A percentile compares a stretch with the other conserved stretches of the same genome.
phyloP scores from a whole-genome alignment of 92 coral and sea anemone species.

The Porites lobata region DNA sequence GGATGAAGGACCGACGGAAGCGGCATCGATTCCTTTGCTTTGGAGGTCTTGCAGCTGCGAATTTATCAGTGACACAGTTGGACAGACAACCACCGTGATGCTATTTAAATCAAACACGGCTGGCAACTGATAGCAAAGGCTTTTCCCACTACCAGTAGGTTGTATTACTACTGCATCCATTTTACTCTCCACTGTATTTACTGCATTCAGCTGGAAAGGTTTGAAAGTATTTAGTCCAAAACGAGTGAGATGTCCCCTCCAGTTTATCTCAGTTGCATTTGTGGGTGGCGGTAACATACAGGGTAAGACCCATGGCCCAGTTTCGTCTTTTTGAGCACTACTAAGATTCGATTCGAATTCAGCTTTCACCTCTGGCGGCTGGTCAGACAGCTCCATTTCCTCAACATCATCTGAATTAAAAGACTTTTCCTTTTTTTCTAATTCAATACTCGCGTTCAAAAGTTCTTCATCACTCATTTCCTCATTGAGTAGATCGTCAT shows the following conservation, averaged over 20 bases:
- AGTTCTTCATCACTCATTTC: slow-evolving; percentile 9
- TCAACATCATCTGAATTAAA: background rate
- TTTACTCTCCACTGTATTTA: background rate
- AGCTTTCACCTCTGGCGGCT: too few relatives aligned
- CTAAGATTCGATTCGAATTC: too few relatives aligned
- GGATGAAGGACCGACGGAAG: slow-evolving; percentile 1
- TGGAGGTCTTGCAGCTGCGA: slow-evolving; percentile 21
- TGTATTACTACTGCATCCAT: slow-evolving; percentile 1
- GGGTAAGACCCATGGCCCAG: too few relatives aligned
- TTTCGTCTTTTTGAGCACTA: too few relatives aligned
- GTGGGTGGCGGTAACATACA: too few relatives aligned
- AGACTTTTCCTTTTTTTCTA: slow-evolving; percentile 18
- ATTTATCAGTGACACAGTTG: slow-evolving; percentile 32
- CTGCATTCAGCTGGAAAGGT: slow-evolving; percentile 34
- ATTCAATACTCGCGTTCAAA: slow-evolving; percentile 51
- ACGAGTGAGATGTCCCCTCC: slow-evolving; percentile 28
- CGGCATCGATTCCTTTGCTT: background rate
- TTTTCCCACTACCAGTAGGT: slow-evolving; percentile 40
- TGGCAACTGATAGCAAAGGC: slow-evolving; percentile 32
- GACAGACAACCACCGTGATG: slow-evolving; percentile 25
- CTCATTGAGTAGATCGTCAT: slow-evolving; percentile 2
- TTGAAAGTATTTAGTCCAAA: slow-evolving; percentile 26
- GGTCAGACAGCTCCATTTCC: slow-evolving; percentile 3
- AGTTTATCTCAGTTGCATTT: background rate
- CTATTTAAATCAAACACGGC: slow-evolving; percentile 10